Evolutionary conservation across 2,797 vertebrate genomes (phyloP), one percentile per base, ranked within the genome.

Genomic region (Tympanoctomys barrerae): DNA sequence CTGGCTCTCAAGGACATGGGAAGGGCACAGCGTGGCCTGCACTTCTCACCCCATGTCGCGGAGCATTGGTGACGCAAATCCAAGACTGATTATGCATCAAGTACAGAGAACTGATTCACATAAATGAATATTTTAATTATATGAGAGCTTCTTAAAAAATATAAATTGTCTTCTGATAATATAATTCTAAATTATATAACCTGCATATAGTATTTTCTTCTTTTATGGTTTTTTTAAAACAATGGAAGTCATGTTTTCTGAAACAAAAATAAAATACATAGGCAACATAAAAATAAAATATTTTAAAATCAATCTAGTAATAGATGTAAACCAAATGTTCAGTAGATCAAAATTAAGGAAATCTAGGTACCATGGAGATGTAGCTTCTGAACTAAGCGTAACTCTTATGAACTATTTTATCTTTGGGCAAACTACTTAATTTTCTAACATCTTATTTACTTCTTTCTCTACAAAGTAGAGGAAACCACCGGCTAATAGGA

Each of bases 331-430:
- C 33, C 68, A 94, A 95, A 92, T 75, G 26, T 36, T 68, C 46
- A 80, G 8, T 19, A 71, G 13, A 70, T 91, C 54, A 79, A 87
- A 94, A 73, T 49, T n/a, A 93, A 75, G 52, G n/a, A 46, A 75
- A 75, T 24, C 33, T 70, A 71, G 62, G 7, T 66, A 10, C 26
- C 57, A 91, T 0, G 0, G 19, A 94, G 8, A 62, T 24, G 28
- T 86, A 54, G 12, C n/a, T 92, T 89, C n/a, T 89, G 33, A 7
- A 79, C 24, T 75, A 70, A 2, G 11, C 54, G 2, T 90, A n/a
- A 42, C 13, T n/a, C 18, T 83, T 71, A 66, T 79, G 57, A 94
- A 79, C 26, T 73, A 66, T 64, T 96, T 86, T 79, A 87, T 77
- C 31, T 94, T 88, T 77, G 16, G 71, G 10, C 1, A 61, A 93